Evolutionary conservation across 2,113 vertebrate genomes (phyloP).

Genomic region (Zosterops pallidus): DNA sequence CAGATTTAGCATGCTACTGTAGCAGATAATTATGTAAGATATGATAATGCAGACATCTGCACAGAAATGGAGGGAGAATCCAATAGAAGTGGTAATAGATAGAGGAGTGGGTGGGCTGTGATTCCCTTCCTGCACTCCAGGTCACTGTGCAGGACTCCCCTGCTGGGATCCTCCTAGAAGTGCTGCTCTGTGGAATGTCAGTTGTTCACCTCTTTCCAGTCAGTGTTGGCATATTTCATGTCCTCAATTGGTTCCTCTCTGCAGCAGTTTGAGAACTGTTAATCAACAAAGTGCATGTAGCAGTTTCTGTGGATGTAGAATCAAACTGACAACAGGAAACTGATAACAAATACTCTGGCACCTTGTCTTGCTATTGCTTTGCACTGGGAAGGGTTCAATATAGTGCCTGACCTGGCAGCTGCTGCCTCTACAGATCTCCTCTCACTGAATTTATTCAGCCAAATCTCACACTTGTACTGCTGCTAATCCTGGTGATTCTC

Average conservation of each 20-base stretch:
- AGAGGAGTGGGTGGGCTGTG: background rate
- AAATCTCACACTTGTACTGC: background rate
- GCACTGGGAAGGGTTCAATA: background rate
- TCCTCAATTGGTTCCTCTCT: background rate
- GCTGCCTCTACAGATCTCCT: background rate
- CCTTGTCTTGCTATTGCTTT: background rate
- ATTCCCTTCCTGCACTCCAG: background rate
- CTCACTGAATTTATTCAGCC: background rate
- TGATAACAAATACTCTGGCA: background rate
- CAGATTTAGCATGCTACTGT: background rate
- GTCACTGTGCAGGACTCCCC: background rate
- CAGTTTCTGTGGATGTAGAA: background rate
- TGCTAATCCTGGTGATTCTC: background rate
- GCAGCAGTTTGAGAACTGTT: background rate
- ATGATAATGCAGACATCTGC: background rate
- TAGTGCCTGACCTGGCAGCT: background rate
- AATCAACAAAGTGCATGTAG: background rate
- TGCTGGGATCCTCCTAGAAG: background rate
- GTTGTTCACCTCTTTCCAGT: background rate
- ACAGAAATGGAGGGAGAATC: background rate
- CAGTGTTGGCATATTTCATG: rapidly evolving
- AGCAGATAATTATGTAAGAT: background rate
- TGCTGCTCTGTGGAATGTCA: background rate
- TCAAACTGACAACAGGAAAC: background rate
- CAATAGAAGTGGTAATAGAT: background rate